Base-by-base conservation (phyloP, 2,888 invertebrate genomes). In the Oxycera nigricornis region DNA sequence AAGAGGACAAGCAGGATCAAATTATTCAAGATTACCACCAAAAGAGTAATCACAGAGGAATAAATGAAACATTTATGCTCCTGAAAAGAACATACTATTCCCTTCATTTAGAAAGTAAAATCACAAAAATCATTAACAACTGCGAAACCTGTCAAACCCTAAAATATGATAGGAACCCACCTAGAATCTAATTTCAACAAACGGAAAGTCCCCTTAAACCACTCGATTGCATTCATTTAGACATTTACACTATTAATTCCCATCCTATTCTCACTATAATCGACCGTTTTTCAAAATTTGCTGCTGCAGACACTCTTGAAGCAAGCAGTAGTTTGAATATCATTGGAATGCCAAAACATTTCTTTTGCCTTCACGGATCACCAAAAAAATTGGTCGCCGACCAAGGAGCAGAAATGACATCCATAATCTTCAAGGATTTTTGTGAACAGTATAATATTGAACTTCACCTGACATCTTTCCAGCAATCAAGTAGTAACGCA, bases 21-120 rank as follows among this genome's bases (percentile, higher is more conserved):
- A 22, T 78, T 3, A 79, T 78, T 6, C 74, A 70, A n/a, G 59
- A 78, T 1, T 78, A 75, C 26, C 78, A 79, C 52, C 70, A 14
- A 35, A 75, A 76, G 24, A 72, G 61, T 2, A 77, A 78, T 46
- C 78, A 78, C 26, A 72, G 77, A 24, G 78, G 76, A 39, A 78
- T 77, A 11, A 77, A 72, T 7, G 76, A 78, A 75, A 78, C 76
- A 11, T 74, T 55, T 77, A 73, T 14, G 61, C 77, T 78, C 57
- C 74, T 78, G 2, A 77, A 73, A 52, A 67, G 76, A 73, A 30
- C 70, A 24, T 77, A 68, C 50, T 78, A 74, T 62, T 79, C 78
- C 55, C 77, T 76, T 1, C 39, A 73, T 30, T 74, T 78, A 76
- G 77, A 78, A 59, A 67, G 41, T 14, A 78, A 77, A 73, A 78